A percentile compares a stretch with the other conserved stretches of the same genome.
Conservation (phyloP, 2,797 vertebrate species). For the Chrysolophus pictus region DNA sequence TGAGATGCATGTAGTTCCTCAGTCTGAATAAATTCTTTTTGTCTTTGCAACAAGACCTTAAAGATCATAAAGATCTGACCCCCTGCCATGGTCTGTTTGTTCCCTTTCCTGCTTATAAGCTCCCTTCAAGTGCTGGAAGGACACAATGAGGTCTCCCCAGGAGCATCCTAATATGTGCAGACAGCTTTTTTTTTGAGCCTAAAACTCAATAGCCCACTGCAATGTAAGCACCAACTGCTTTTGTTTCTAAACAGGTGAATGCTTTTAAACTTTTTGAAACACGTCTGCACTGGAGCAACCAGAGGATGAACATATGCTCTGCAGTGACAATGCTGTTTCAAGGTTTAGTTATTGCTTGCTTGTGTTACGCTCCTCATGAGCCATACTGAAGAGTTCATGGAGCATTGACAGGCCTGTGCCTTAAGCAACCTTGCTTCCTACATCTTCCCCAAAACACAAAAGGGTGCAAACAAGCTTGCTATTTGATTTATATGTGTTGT, state of each 20-base stretch:
- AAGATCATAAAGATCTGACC: no score
- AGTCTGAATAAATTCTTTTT: background rate
- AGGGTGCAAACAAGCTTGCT: background rate
- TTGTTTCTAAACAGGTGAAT: background rate
- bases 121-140: no score
- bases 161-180: fast-evolving
- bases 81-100: no score
- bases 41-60: background rate
- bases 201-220: background rate
- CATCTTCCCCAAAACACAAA: background rate
- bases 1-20: background rate
- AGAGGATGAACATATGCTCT: background rate
- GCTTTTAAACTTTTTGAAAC: background rate
- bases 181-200: background rate
- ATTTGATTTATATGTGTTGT: background rate
- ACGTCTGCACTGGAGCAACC: background rate
- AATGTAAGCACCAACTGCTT: background rate
- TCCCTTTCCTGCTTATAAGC: no score
- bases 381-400: background rate
- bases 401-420: background rate
- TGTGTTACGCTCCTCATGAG: background rate
- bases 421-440: background rate
- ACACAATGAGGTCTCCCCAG: no score
- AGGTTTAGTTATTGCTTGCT: background rate
- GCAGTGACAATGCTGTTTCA: background rate